phyloP scores from a whole-genome alignment of 2,113 vertebrate genomes.

The Thinocorus orbignyianus region DNA sequence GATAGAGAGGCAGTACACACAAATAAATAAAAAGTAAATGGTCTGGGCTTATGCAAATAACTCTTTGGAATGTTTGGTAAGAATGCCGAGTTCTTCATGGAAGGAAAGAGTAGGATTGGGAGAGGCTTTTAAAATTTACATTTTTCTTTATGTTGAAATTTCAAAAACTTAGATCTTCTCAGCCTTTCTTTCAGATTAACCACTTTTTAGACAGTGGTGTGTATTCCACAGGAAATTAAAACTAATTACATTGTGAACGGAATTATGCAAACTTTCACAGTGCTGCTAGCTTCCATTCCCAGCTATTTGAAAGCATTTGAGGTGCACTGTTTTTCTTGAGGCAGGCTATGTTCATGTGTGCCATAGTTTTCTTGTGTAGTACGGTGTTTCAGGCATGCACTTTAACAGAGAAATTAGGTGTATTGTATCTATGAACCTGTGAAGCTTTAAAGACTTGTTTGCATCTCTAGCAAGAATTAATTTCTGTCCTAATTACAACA shows the following conservation, averaged over 20 bases:
- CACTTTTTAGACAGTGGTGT: not conserved
- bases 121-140: not conserved
- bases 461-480: not conserved
- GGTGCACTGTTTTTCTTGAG: not conserved
- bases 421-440: not conserved
- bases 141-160: not conserved
- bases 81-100: not conserved
- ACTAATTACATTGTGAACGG: not conserved
- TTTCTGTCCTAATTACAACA: slow-evolving; percentile 10
- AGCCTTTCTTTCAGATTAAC: not conserved
- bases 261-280: not conserved
- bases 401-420: not conserved
- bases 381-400: not conserved
- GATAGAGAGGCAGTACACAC: not conserved
- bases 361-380: not conserved
- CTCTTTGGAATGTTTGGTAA: not conserved
- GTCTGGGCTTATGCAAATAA: not conserved
- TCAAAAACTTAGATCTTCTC: not conserved
- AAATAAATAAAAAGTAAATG: not conserved
- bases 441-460: not conserved
- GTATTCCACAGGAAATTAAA: not conserved
- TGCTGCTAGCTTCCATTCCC: not conserved
- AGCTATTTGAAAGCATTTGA: not conserved
- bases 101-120: not conserved
- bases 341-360: not conserved